Percentiles rank a stretch among this genome's conserved stretches.
Evolutionary conservation across 2,113 vertebrate species (phyloP).

Genomic region (Myotis brandtii): DNA sequence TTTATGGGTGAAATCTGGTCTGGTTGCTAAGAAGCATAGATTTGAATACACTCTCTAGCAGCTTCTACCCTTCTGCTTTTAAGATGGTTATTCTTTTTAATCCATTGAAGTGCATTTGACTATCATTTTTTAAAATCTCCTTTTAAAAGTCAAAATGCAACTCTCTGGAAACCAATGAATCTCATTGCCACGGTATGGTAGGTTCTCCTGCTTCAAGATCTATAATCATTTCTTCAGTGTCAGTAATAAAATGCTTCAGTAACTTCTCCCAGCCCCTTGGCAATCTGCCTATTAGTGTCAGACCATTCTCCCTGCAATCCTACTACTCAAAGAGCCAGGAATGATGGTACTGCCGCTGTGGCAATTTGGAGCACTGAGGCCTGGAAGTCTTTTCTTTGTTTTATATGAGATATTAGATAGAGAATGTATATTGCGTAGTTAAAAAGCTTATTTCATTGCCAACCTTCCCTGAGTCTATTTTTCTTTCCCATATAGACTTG

Average conservation of each 20-base stretch:
- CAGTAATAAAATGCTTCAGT: slow-evolving; percentile 79
- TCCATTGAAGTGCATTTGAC: slow-evolving; percentile 77
- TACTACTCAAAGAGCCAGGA: slow-evolving; percentile 60
- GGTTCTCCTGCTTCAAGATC: slow-evolving; percentile 71
- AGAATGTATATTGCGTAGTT: neutral
- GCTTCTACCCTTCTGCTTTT: slow-evolving; percentile 70
- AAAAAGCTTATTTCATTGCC: slow-evolving; percentile 22
- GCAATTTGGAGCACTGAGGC: slow-evolving; percentile 1
- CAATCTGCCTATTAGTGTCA: slow-evolving; percentile 67
- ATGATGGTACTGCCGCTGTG: neutral
- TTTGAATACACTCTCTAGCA: slow-evolving; percentile 75
- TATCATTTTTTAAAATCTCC: slow-evolving; percentile 75
- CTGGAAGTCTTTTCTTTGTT: slow-evolving; percentile 29
- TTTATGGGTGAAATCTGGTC: slow-evolving; percentile 71
- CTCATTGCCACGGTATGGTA: slow-evolving; percentile 77
- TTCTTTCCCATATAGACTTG: neutral
- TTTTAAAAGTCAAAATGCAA: slow-evolving; percentile 78
- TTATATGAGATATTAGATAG: slow-evolving; percentile 43
- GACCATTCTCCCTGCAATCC: slow-evolving; percentile 50
- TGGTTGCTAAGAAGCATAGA: slow-evolving; percentile 77
- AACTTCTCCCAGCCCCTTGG: slow-evolving; percentile 72
- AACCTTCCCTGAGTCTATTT: slow-evolving; percentile 1
- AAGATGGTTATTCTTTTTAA: slow-evolving; percentile 77
- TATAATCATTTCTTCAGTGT: slow-evolving; percentile 75
- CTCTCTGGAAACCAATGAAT: slow-evolving; percentile 79